Evolutionary conservation across 2,888 invertebrate species (phyloP).

Genomic region (Hypomecis punctinalis): DNA sequence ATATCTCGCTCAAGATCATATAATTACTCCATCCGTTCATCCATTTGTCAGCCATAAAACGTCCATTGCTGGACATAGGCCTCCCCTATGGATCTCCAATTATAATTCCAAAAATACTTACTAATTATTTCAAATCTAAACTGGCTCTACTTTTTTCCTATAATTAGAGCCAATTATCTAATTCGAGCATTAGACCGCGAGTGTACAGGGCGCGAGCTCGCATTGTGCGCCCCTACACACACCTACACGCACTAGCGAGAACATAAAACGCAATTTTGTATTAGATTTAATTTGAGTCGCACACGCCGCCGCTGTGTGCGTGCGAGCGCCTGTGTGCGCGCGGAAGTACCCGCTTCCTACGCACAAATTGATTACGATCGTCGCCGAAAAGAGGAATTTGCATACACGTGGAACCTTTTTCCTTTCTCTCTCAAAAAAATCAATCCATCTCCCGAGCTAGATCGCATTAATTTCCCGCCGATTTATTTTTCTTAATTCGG

Average conservation of each 20-base stretch:
- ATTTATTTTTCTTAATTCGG: constrained; percentile 52
- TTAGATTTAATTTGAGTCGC: constrained; percentile 83
- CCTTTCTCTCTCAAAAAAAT: constrained; percentile 56
- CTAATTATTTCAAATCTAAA: too few species aligned
- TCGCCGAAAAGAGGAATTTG: constrained; percentile 80
- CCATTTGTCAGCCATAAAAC: too few species aligned
- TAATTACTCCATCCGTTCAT: too few species aligned
- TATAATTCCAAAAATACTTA: too few species aligned
- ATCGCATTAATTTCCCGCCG: constrained; percentile 59
- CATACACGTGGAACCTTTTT: constrained; percentile 70
- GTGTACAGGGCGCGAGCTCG: constrained; percentile 75
- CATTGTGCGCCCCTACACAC: constrained; percentile 80
- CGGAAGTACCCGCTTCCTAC: constrained; percentile 75
- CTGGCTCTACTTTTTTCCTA: not conserved
- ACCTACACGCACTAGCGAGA: constrained; percentile 77
- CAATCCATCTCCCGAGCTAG: constrained; percentile 50
- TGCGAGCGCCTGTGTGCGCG: constrained; percentile 57
- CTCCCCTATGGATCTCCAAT: too few species aligned
- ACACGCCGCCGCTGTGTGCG: constrained; percentile 54
- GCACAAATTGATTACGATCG: constrained; percentile 84
- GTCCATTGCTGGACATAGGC: too few species aligned
- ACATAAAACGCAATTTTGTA: constrained; percentile 85
- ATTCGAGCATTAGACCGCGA: constrained; percentile 59
- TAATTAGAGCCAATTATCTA: constrained; percentile 51
- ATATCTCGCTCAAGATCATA: too few species aligned